These are phyloP conservation scores for Plebejus anna DNA, from an alignment of 2,888 invertebrate genomes.

Conservation along the genomic window DNA sequence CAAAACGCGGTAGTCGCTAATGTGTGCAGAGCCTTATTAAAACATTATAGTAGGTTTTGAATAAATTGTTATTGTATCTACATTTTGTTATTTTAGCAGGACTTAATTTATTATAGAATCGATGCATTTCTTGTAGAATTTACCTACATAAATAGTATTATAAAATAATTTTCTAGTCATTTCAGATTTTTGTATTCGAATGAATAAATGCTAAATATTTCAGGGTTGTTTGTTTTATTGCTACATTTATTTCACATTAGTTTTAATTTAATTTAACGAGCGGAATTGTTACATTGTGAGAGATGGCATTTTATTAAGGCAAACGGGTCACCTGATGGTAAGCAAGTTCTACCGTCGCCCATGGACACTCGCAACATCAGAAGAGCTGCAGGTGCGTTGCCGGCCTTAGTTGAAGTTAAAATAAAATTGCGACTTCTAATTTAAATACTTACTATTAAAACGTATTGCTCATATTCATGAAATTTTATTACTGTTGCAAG, in stretches of 20 bases:
- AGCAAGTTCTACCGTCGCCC: no score
- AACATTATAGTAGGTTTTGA: not conserved
- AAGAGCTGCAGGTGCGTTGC: no score
- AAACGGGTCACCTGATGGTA: no score
- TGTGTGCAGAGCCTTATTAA: slow-evolving; percentile 7
- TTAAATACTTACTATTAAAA: no score
- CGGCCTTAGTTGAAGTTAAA: no score
- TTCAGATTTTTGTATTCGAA: slow-evolving; percentile 64
- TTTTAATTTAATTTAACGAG: no score
- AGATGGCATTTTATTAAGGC: no score
- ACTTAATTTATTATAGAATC: not conserved
- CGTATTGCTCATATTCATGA: no score
- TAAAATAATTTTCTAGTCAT: slow-evolving; percentile 68
- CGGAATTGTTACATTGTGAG: no score
- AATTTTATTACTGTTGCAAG: not conserved
- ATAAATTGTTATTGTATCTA: not conserved
- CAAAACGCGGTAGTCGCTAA: not conserved
- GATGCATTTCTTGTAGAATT: slow-evolving; percentile 15
- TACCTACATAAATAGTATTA: slow-evolving; percentile 20
- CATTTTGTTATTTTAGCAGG: not conserved
- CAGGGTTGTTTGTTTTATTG: slow-evolving; percentile 35
- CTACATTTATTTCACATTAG: not conserved
- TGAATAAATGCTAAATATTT: slow-evolving; percentile 68
- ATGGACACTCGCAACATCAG: no score
- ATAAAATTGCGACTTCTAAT: no score